phyloP scores from a whole-genome alignment of 2,113 vertebrate species.

The Sorex fumeus region DNA sequence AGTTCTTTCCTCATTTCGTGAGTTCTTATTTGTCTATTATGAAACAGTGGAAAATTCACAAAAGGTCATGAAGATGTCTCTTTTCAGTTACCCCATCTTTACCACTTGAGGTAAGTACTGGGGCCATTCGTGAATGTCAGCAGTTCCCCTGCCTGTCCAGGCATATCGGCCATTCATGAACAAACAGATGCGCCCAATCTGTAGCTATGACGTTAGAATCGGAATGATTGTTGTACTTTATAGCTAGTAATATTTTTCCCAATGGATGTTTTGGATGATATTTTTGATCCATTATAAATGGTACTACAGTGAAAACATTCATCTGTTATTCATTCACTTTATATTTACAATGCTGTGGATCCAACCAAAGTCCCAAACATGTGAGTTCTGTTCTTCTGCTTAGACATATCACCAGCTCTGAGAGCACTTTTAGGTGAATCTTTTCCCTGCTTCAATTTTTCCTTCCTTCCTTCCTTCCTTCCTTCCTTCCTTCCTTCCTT shows the following conservation, averaged over 20 bases:
- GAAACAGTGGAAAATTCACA: not conserved
- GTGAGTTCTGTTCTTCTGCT: too few species aligned
- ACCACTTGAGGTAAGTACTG: not conserved
- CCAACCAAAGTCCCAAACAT: too few species aligned
- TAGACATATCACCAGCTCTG: too few species aligned
- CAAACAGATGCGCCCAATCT: not conserved
- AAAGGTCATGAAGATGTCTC: not conserved
- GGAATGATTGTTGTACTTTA: not conserved
- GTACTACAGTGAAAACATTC: not conserved
- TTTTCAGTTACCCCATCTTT: not conserved
- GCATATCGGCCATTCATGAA: not conserved
- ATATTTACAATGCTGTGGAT: too few species aligned
- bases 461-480: too few species aligned
- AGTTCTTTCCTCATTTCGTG: not conserved
- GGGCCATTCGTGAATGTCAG: not conserved
- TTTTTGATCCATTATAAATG: slow-evolving; percentile 42
- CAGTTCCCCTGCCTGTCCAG: not conserved
- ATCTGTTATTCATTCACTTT: too few species aligned
- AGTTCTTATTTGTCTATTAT: slow-evolving; percentile 26
- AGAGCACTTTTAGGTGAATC: slow-evolving; percentile 26
- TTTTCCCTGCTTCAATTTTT: slow-evolving; percentile 37
- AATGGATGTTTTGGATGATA: slow-evolving; percentile 39
- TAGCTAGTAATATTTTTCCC: not conserved
- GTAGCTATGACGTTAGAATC: not conserved
- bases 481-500: too few species aligned